Percentiles rank a stretch among this genome's conserved stretches.
phyloP scores from a whole-genome alignment of 2,797 vertebrate genomes.

The Cottoperca gobio region DNA sequence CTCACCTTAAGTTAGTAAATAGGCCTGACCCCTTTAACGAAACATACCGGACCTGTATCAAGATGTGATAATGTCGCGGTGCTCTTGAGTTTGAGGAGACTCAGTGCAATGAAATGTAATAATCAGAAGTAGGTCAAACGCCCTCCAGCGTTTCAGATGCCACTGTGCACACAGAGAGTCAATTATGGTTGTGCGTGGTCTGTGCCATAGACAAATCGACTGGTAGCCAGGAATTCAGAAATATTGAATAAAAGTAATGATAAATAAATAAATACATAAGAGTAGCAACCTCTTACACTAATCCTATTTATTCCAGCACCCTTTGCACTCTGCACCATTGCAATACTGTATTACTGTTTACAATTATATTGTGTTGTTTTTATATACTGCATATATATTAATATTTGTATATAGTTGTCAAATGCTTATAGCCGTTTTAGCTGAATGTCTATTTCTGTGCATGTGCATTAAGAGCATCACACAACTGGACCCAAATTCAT shows the following conservation, averaged over 20 bases:
- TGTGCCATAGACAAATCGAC: not conserved
- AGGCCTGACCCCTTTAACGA: not conserved
- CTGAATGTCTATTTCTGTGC: too few relatives aligned
- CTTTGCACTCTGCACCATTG: not conserved
- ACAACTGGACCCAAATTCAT: too few relatives aligned
- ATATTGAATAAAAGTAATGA: not conserved
- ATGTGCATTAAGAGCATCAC: too few relatives aligned
- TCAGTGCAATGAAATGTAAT: not conserved
- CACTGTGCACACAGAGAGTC: not conserved
- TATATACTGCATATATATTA: not conserved
- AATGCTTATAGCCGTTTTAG: too few relatives aligned
- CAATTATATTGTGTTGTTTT: not conserved
- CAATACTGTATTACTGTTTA: not conserved
- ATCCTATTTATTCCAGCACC: not conserved
- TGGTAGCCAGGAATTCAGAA: not conserved
- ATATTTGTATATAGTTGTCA: too few relatives aligned
- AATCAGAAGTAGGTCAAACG: slow-evolving; percentile 58
- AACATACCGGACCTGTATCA: rapidly evolving
- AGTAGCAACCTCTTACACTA: too few relatives aligned
- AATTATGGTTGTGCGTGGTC: not conserved
- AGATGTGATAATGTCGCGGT: rapidly evolving
- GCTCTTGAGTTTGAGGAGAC: not conserved
- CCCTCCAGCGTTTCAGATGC: slow-evolving; percentile 36
- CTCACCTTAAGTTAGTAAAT: not conserved
- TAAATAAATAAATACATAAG: not conserved